phyloP scores from a whole-genome alignment of 2,113 vertebrate genomes.

The Bubalus kerabau region DNA sequence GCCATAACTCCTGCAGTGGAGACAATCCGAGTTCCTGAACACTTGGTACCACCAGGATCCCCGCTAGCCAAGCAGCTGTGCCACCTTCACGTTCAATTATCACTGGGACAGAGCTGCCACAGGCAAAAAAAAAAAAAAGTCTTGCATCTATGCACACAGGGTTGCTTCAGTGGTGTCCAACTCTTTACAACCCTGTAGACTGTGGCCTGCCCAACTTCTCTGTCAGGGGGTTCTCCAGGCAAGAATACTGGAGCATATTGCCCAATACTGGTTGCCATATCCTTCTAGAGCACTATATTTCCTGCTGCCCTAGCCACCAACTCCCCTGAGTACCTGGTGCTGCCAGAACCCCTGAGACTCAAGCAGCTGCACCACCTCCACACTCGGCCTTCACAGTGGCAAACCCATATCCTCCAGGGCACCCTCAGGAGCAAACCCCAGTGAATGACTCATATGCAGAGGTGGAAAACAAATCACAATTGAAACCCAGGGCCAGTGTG shows the following conservation, averaged over 20 bases:
- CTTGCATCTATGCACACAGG: not conserved
- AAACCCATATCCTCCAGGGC: not conserved
- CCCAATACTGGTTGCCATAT: not conserved
- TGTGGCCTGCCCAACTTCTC: not conserved
- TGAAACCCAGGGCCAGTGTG: not conserved
- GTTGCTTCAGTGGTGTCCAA: not conserved
- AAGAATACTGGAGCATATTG: not conserved
- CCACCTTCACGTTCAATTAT: not conserved
- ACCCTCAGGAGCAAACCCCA: not conserved
- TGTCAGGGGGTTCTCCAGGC: not conserved
- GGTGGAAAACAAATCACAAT: not conserved
- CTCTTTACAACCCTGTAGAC: not conserved
- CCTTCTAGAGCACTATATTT: not conserved
- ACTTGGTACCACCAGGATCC: not conserved
- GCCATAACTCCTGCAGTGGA: not conserved
- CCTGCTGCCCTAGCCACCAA: not conserved
- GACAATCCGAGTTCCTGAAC: not conserved
- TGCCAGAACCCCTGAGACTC: not conserved
- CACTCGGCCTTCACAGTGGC: not conserved
- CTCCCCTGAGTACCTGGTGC: not conserved
- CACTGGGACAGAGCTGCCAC: not conserved
- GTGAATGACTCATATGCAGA: not conserved
- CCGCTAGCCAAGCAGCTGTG: not conserved
- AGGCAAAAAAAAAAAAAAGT: not conserved
- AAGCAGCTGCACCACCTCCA: not conserved